A percentile compares a stretch with the other conserved stretches of the same genome.
These are phyloP conservation scores for Baccha elongata DNA, from an alignment of 2,888 invertebrate genomes.

Conservation along the genomic window DNA sequence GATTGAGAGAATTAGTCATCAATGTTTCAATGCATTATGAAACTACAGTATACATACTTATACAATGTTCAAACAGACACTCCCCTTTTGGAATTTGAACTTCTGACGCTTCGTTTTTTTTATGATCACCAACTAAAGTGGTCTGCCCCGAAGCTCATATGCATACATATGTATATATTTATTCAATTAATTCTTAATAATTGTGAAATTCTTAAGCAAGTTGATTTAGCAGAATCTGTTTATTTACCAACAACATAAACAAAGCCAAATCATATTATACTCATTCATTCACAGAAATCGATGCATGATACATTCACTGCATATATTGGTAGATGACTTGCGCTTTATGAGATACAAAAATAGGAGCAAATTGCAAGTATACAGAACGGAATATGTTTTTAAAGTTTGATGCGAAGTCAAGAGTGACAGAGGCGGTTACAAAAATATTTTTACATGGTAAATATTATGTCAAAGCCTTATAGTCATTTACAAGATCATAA, in stretches of 20 bases:
- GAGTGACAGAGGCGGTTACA: too few relatives aligned
- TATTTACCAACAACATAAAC: constrained; percentile 35
- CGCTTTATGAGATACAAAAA: not conserved
- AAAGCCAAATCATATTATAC: constrained; percentile 1
- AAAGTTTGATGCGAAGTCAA: not conserved
- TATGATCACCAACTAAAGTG: constrained; percentile 7
- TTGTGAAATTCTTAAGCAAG: constrained; percentile 25
- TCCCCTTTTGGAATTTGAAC: constrained; percentile 60
- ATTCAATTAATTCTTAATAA: constrained; percentile 49
- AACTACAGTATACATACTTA: too few relatives aligned
- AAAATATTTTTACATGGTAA: too few relatives aligned
- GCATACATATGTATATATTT: constrained; percentile 21
- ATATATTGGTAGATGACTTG: not conserved
- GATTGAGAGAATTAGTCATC: constrained; percentile 41
- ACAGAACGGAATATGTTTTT: not conserved
- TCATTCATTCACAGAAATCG: constrained; percentile 34
- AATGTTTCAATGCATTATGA: constrained; percentile 16
- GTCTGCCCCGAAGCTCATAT: not conserved
- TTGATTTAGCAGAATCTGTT: constrained; percentile 44
- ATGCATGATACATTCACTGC: not conserved
- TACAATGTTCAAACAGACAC: constrained; percentile 28
- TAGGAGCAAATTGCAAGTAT: not conserved
- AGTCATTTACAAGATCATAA: too few relatives aligned
- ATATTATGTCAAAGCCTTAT: too few relatives aligned
- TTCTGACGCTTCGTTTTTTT: constrained; percentile 35